Conservation (phyloP, 2,797 vertebrate species). For the Acestrorhynchus altus region DNA sequence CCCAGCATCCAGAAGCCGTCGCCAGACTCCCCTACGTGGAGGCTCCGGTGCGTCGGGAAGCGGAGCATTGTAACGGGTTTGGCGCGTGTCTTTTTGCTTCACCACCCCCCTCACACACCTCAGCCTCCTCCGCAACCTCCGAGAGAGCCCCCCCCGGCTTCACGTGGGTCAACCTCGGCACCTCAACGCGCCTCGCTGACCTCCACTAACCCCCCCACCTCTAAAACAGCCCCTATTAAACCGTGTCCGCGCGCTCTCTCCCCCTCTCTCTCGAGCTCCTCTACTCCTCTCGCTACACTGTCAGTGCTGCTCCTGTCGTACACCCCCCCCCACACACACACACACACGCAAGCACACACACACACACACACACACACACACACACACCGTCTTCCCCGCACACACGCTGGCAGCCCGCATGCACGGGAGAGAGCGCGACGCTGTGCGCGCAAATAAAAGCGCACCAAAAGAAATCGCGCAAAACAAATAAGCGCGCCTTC, state of each 20-base stretch:
- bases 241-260: constrained; percentile 74
- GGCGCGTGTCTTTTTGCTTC: neutral
- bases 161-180: neutral
- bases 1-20: constrained; percentile 84
- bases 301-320: constrained; percentile 72
- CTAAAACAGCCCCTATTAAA: constrained; percentile 85
- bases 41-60: neutral
- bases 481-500: neutral
- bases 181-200: constrained; percentile 86
- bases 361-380: neutral
- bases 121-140: neutral
- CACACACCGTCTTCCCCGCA: constrained; percentile 63
- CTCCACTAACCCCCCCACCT: constrained; percentile 84
- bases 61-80: neutral
- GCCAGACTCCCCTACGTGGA: constrained; percentile 91
- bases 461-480: too few species aligned
- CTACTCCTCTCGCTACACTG: constrained; percentile 71
- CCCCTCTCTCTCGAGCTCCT: constrained; percentile 63
- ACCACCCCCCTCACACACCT: too few species aligned
- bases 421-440: neutral
- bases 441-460: neutral
- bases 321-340: constrained; percentile 52
- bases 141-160: neutral
- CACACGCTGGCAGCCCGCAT: neutral
- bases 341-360: constrained; percentile 26